Evolutionary conservation across 2,888 invertebrate species (phyloP), one percentile per base, ranked within the genome.

Genomic region (Polylopha cassiicola): DNA sequence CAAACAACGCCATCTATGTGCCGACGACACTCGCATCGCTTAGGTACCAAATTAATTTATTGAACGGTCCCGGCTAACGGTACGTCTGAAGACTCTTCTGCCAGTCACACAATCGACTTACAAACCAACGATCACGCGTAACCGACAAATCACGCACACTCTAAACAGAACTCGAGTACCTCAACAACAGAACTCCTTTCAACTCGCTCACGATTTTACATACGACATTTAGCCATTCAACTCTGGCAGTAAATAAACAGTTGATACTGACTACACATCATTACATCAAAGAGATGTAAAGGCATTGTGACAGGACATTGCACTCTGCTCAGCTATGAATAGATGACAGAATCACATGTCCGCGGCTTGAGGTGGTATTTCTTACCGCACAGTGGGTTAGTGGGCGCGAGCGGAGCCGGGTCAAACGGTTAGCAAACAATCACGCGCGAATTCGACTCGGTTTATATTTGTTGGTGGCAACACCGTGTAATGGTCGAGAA

Each of bases 231-330:
- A 44, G 56, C 44, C 48, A 46, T 48, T 54, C 53, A 60, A 58
- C 55, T 54, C 57, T 47, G 61, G 61, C 71, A 69, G 75, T 79
- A 81, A 81, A 82, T 80, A 81, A 84, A 84, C 80, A 81, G 76
- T 80, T 74, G 79, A 81, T 79, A 80, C 73, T 65, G 66, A 73
- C 78, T 75, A 76, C 74, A 78, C 78, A 77, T 79, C 73, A 78
- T 79, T 78, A 76, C 75, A 78, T 75, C 73, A 70, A 75, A 72
- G 68, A 73, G 71, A 73, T 77, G 71, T 73, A 72, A 63, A 64
- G 57, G 51, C 51, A 58, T 67, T 72, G 65, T 65, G 44, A 58
- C 51, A 56, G 63, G 70, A 77, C 64, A 77, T 65, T 73, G 64
- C 59, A 71, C 77, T 72, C 58, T 80, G 64, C 45, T 17, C 3